Conservation (phyloP, 2,113 vertebrate species). For the Muntiacus reevesi region DNA sequence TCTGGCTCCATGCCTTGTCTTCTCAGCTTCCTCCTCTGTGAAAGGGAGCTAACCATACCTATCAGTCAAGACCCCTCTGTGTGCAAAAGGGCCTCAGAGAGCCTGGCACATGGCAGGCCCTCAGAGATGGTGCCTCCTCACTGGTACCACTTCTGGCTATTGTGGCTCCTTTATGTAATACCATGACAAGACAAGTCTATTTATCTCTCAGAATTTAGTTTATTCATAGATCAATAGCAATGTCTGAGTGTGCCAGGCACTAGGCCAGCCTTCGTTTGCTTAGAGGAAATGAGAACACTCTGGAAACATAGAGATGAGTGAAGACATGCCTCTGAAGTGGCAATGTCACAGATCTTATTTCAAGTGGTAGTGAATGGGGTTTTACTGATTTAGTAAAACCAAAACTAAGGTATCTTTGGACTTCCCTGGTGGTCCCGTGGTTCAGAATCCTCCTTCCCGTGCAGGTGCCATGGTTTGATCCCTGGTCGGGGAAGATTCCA, state of each 20-base stretch:
- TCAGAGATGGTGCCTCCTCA: not conserved
- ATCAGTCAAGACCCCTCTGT: not conserved
- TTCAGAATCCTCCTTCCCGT: not conserved
- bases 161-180: not conserved
- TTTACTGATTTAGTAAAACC: not conserved
- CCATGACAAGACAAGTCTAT: not conserved
- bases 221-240: not conserved
- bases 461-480: not conserved
- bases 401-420: not conserved
- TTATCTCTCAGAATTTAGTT: not conserved
- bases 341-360: not conserved
- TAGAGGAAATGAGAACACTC: not conserved
- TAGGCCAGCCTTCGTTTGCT: not conserved
- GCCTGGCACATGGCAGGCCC: not conserved
- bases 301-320: not conserved
- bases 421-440: not conserved
- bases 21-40: not conserved
- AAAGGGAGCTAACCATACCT: not conserved
- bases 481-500: not conserved
- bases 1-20: not conserved
- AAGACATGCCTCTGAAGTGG: not conserved
- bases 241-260: not conserved
- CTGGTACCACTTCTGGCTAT: not conserved
- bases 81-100: not conserved
- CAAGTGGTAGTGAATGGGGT: not conserved